These are phyloP conservation scores for Aphis craccivora DNA, from an alignment of 1,140 invertebrate genomes.

Conservation along the genomic window DNA sequence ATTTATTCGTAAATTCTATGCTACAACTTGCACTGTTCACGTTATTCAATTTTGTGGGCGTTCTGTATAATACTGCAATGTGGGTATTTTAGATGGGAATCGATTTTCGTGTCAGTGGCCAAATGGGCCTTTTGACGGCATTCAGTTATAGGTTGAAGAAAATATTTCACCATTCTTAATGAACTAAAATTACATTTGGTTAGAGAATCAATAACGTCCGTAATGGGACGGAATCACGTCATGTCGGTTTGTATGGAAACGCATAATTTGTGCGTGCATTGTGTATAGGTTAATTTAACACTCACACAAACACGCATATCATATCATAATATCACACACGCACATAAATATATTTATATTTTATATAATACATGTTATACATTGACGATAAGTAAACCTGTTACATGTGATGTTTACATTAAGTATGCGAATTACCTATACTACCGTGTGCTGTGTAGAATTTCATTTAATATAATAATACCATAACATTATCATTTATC, in stretches of 20 bases:
- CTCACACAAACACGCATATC: not conserved
- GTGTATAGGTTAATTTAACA: not conserved
- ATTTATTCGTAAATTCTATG: not conserved
- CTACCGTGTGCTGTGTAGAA: not conserved
- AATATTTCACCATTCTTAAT: conserved; percentile 57
- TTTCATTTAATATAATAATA: not conserved
- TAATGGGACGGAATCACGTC: conserved; percentile 35
- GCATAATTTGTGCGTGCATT: conserved; percentile 5
- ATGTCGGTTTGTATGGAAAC: not conserved
- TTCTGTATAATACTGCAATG: not conserved
- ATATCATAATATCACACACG: not conserved
- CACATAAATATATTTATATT: not conserved
- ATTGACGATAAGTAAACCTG: not conserved
- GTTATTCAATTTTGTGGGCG: not conserved
- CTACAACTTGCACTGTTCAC: not conserved
- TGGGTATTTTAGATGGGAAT: not conserved
- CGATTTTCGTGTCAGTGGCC: not conserved
- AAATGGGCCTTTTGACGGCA: conserved; percentile 53
- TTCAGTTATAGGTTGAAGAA: conserved; percentile 34
- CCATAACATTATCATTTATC: not conserved
- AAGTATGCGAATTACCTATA: not conserved
- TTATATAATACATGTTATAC: not conserved
- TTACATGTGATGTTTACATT: conserved; percentile 24
- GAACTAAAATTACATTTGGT: conserved; percentile 23
- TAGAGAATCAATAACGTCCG: conserved; percentile 53